Percentiles rank a stretch among this genome's conserved stretches.
phyloP scores from a whole-genome alignment of 2,113 vertebrate species.

The Callithrix jacchus region DNA sequence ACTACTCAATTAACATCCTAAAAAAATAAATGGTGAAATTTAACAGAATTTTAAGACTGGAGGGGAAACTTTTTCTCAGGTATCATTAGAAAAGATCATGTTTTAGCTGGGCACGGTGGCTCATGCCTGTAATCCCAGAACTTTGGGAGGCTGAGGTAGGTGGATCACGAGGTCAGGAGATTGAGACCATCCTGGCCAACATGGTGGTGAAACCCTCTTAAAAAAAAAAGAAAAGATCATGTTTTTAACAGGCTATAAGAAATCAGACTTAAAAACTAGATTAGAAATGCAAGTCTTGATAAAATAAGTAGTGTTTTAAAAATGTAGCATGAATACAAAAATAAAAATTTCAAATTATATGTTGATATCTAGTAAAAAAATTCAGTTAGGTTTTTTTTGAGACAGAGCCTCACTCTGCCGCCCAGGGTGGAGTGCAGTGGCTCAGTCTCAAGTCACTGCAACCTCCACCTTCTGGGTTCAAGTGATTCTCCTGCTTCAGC shows the following conservation, averaged over 20 bases:
- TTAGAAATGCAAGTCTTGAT: constrained; percentile 37
- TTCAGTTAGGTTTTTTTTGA: neutral
- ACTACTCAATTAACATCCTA: neutral
- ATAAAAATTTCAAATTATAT: constrained; percentile 22
- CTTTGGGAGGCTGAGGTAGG: no score
- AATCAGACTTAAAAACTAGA: constrained; percentile 1
- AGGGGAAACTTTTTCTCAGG: neutral
- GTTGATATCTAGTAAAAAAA: constrained; percentile 11
- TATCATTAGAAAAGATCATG: constrained; percentile 10
- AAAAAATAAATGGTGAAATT: constrained; percentile 17
- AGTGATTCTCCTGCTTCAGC: no score
- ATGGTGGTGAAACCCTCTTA: no score
- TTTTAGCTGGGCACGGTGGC: neutral
- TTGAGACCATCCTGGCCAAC: no score
- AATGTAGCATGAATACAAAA: neutral
- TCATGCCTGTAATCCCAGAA: no score
- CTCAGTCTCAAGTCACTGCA: no score
- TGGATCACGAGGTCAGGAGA: no score
- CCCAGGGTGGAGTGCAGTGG: no score
- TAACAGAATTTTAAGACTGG: neutral
- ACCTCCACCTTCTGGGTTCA: no score
- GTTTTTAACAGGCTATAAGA: neutral
- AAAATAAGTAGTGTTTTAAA: neutral
- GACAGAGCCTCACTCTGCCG: no score
- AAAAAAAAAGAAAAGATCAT: neutral